Evolutionary conservation across 2,888 invertebrate genomes (phyloP).

Genomic region (Pristionchus arcanus): DNA sequence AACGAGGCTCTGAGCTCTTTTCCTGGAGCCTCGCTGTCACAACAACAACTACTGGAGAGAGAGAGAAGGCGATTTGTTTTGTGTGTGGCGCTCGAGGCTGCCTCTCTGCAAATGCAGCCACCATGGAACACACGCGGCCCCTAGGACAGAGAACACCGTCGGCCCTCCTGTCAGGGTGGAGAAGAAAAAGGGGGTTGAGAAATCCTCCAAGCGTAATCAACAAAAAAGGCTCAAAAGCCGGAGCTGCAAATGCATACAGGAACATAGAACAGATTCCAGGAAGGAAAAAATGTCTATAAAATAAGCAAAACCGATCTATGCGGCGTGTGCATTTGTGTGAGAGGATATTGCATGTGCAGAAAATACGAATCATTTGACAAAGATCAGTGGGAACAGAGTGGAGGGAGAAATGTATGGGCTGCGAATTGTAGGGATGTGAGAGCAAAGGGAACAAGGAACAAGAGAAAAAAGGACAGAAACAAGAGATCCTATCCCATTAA

Average conservation of each 20-base stretch:
- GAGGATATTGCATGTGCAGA: too few relatives aligned
- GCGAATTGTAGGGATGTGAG: too few relatives aligned
- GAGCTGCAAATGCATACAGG: not conserved
- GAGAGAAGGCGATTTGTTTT: conserved; percentile 6
- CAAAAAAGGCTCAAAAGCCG: not conserved
- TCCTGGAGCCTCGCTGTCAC: conserved; percentile 1
- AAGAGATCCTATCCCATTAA: too few relatives aligned
- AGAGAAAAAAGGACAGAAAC: too few relatives aligned
- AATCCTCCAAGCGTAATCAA: not conserved
- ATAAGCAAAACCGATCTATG: too few relatives aligned
- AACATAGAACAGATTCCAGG: not conserved
- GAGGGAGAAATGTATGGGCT: too few relatives aligned
- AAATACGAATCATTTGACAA: not conserved
- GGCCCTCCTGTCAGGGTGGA: too few relatives aligned
- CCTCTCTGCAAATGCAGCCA: not conserved
- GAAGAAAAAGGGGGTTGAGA: not conserved
- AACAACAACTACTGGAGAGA: not conserved
- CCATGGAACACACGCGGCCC: not conserved
- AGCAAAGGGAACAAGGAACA: not conserved
- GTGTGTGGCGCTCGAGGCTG: not conserved
- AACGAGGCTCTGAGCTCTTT: not conserved
- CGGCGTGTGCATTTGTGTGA: too few relatives aligned
- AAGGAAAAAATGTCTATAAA: not conserved
- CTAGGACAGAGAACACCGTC: not conserved
- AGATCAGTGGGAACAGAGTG: not conserved